A percentile compares a stretch with the other conserved stretches of the same genome.
Evolutionary conservation across 2,113 vertebrate genomes (phyloP).

Genomic region (Esox niger): DNA sequence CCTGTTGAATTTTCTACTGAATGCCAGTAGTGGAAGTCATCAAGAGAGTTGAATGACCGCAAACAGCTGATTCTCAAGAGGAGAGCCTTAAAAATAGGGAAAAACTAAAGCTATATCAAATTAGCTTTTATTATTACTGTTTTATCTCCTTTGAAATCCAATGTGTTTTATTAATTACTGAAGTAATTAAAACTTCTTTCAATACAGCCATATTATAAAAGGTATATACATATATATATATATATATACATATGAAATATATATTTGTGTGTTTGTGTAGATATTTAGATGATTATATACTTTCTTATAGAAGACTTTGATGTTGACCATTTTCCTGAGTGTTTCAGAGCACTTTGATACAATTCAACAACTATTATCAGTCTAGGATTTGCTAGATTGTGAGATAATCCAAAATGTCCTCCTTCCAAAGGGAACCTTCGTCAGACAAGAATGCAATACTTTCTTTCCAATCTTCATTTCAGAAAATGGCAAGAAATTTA

Average conservation of each 20-base stretch:
- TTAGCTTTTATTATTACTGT: constrained; percentile 65
- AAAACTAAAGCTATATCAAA: constrained; percentile 56
- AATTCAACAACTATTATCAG: constrained; percentile 64
- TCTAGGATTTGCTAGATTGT: constrained; percentile 48
- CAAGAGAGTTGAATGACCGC: constrained; percentile 38
- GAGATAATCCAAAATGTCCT: constrained; percentile 34
- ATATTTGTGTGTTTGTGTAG: constrained; percentile 81
- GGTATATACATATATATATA: constrained; percentile 73
- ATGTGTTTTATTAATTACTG: constrained; percentile 75
- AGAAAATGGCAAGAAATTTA: constrained; percentile 59
- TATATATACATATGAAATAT: constrained; percentile 73
- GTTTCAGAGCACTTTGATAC: constrained; percentile 71
- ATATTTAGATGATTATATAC: constrained; percentile 81
- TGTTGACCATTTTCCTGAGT: constrained; percentile 77
- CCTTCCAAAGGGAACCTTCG: constrained; percentile 68
- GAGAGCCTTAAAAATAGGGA: constrained; percentile 74
- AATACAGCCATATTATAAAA: constrained; percentile 79
- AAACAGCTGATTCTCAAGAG: constrained; percentile 47
- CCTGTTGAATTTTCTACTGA: constrained; percentile 9
- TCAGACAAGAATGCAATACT: constrained; percentile 73
- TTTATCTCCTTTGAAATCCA: constrained; percentile 74
- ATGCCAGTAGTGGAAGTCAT: constrained; percentile 31
- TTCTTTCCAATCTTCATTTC: constrained; percentile 63
- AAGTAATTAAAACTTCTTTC: constrained; percentile 75
- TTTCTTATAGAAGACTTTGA: constrained; percentile 81